phyloP scores from a whole-genome alignment of 2,113 vertebrate species.

The Phylloscopus whistleri region DNA sequence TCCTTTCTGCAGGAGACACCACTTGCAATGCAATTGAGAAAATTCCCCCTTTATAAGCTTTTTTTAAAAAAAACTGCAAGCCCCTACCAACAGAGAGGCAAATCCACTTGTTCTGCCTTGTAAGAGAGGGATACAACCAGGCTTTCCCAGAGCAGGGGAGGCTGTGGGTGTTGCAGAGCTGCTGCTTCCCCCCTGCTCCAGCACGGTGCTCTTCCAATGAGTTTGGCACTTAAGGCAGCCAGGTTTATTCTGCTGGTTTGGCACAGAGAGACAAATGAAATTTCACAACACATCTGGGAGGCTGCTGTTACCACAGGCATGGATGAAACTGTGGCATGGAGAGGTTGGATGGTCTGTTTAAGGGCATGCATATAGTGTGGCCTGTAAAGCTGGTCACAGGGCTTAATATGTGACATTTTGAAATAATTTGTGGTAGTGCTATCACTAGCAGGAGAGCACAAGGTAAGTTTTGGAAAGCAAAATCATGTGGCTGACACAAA shows the following conservation, averaged over 20 bases:
- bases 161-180: background rate
- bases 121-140: background rate
- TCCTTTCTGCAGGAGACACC: background rate
- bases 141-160: background rate
- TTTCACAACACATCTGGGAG: background rate
- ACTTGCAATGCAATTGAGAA: background rate
- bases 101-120: background rate
- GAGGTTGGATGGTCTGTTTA: background rate
- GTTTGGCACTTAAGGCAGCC: rapidly evolving
- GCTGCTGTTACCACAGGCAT: background rate
- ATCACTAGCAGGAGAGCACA: background rate
- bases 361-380: rapidly evolving
- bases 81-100: background rate
- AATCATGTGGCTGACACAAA: background rate
- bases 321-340: background rate
- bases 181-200: background rate
- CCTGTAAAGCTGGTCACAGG: background rate
- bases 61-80: background rate
- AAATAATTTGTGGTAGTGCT: background rate
- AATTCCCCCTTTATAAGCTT: background rate
- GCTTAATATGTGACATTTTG: background rate
- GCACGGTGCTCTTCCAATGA: rapidly evolving
- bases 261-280: background rate
- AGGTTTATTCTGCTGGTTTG: background rate
- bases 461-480: background rate